Evolutionary conservation across 2,888 invertebrate genomes (phyloP).

Genomic region (Ormyrus nitidulus): DNA sequence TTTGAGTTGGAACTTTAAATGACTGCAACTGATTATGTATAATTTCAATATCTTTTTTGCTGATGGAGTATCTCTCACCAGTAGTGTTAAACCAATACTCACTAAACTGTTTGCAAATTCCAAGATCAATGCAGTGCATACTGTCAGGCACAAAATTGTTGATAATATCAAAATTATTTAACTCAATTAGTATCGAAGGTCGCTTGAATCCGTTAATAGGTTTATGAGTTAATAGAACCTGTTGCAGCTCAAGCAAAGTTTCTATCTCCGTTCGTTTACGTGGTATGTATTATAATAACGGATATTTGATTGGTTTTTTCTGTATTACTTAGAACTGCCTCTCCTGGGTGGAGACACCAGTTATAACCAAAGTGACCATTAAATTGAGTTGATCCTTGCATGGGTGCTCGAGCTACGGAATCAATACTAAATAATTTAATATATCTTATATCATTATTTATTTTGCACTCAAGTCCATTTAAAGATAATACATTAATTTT

Average conservation of each 20-base stretch:
- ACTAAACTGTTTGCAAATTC: background rate
- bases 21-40: background rate
- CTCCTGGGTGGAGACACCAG: too few relatives aligned
- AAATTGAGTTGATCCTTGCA: too few relatives aligned
- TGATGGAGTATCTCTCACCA: background rate
- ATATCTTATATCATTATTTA: too few relatives aligned
- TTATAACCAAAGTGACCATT: too few relatives aligned
- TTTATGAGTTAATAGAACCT: background rate
- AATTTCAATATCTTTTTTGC: background rate
- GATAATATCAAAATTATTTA: background rate
- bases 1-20: slow-evolving; percentile 8
- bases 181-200: background rate
- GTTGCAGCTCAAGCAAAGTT: background rate
- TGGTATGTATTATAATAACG: too few relatives aligned
- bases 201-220: background rate
- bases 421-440: too few relatives aligned
- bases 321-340: too few relatives aligned
- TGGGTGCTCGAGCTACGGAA: too few relatives aligned
- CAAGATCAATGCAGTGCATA: slow-evolving; percentile 9
- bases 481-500: too few relatives aligned
- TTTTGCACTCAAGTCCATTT: too few relatives aligned
- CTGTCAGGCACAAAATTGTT: background rate
- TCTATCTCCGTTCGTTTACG: background rate
- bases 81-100: background rate
- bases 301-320: too few relatives aligned